Evolutionary conservation across 2,888 invertebrate genomes (phyloP), one percentile per base, ranked within the genome.

Genomic region (Sinohyriopsis cumingii): DNA sequence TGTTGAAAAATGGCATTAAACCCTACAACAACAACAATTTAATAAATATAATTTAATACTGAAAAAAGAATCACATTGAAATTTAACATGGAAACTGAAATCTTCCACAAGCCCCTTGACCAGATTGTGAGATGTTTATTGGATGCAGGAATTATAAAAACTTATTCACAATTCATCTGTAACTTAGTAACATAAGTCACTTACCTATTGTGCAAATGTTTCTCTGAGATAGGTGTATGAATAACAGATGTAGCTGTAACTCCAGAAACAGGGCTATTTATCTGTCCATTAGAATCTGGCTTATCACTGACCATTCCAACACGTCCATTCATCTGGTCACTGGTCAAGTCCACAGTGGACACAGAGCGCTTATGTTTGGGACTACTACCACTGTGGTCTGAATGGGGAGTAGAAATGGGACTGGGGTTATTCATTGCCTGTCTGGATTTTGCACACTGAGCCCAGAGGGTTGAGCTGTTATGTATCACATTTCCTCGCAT

Each of bases 221-320:
- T 81, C 67, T 80, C 81, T 60, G 77, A 77, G 61, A 79, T 73
- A 45, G 78, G 75, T n/a, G 82, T 78, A 66, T 87, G 87, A 63
- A 87, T 87, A 55, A 87, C 87, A 28, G 87, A 87, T 22, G 86
- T 85, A 5, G 84, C 83, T 1, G 82, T 83, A 19, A 82, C 78
- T 56, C 82, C 84, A 6, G 82, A 71, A 65, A 84, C 84, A 0
- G 86, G 85, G 71, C 83, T 85, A 67, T 79, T 73, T 1, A 69
- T 45, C 15, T 45, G 45, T 45, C 45, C 45, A 45, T 45, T 45
- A 45, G 45, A 45, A 45, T 79, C 75, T 53, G 68, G 66, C 19
- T 74, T 75, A 9, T 80, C 71, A 72, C 71, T 73, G 56, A 74
- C 70, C 59, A 77, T 67, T 1, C 75, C 78, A 55, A 62, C 71